Percentiles rank a stretch among this genome's conserved stretches.
Evolutionary conservation across 2,113 vertebrate species (phyloP).

Genomic region (Pangasianodon hypophthalmus): DNA sequence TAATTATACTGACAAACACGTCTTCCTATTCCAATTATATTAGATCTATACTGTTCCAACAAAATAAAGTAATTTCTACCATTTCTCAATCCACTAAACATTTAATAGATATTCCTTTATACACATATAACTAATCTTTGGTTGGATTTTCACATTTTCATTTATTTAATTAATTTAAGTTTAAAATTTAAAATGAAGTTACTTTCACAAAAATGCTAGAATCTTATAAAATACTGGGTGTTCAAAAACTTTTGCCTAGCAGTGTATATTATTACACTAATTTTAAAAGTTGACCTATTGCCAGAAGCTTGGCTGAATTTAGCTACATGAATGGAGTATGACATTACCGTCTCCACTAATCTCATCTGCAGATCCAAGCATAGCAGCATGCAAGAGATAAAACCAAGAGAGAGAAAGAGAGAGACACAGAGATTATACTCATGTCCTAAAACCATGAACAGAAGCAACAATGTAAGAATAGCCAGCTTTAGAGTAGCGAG

Average conservation of each 20-base stretch:
- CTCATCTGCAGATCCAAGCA: slow-evolving; percentile 87
- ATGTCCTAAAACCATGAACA: not conserved
- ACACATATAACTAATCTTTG: not conserved
- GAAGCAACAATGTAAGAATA: not conserved
- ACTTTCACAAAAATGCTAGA: not conserved
- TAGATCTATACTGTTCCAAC: not conserved
- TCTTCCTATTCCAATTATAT: not conserved
- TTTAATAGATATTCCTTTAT: not conserved
- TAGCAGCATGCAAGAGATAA: slow-evolving; percentile 78
- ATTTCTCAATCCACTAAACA: not conserved
- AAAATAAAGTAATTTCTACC: not conserved
- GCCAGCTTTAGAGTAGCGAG: not conserved
- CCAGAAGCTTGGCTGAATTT: slow-evolving; percentile 28
- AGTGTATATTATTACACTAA: not conserved
- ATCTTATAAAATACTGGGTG: not conserved
- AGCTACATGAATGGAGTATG: slow-evolving; percentile 45
- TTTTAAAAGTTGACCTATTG: not conserved
- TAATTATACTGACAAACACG: not conserved
- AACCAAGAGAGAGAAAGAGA: slow-evolving; percentile 44
- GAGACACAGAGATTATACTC: slow-evolving; percentile 19
- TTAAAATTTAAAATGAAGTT: not conserved
- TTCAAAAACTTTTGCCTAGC: not conserved
- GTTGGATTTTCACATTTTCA: not conserved
- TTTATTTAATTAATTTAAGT: not conserved
- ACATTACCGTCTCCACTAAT: slow-evolving; percentile 92